phyloP scores from a whole-genome alignment of 2,797 vertebrate species.

The Enteromius trimaculatus region DNA sequence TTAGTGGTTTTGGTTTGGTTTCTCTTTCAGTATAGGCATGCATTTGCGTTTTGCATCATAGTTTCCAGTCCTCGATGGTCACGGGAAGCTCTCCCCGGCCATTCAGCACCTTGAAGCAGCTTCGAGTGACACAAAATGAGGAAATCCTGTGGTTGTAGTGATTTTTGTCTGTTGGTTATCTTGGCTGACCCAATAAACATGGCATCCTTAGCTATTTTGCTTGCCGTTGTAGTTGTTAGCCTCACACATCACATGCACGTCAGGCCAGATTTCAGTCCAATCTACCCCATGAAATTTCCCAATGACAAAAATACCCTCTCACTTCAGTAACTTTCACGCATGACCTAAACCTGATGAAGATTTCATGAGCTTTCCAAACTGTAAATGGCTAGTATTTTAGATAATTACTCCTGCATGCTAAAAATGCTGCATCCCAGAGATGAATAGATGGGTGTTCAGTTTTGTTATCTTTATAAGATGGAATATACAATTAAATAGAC shows the following conservation, averaged over 20 bases:
- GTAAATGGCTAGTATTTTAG: conserved; percentile 44
- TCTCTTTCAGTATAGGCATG: background rate
- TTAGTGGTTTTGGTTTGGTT: conserved; percentile 18
- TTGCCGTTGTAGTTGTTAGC: background rate
- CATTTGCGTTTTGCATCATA: conserved; percentile 22
- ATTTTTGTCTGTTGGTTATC: conserved; percentile 70
- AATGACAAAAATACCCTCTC: conserved; percentile 32
- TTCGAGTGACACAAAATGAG: conserved; percentile 64
- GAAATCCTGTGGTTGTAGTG: conserved; percentile 76
- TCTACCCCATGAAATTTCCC: conserved; percentile 21
- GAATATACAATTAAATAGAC: conserved; percentile 24
- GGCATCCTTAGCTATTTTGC: background rate
- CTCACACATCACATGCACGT: background rate
- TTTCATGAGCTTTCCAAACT: conserved; percentile 36
- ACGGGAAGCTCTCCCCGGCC: background rate
- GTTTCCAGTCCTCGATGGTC: conserved; percentile 34
- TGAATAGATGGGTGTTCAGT: conserved; percentile 8
- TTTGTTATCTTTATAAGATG: background rate
- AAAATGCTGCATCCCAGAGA: conserved; percentile 20
- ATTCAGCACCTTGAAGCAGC: background rate
- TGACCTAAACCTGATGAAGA: conserved; percentile 22
- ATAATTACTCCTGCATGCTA: conserved; percentile 47
- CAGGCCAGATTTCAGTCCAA: background rate
- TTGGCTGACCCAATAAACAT: conserved; percentile 9
- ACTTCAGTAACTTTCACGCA: conserved; percentile 37